These are phyloP conservation scores for Acholoe squamosa DNA, from an alignment of 2,888 invertebrate species.

Conservation along the genomic window DNA sequence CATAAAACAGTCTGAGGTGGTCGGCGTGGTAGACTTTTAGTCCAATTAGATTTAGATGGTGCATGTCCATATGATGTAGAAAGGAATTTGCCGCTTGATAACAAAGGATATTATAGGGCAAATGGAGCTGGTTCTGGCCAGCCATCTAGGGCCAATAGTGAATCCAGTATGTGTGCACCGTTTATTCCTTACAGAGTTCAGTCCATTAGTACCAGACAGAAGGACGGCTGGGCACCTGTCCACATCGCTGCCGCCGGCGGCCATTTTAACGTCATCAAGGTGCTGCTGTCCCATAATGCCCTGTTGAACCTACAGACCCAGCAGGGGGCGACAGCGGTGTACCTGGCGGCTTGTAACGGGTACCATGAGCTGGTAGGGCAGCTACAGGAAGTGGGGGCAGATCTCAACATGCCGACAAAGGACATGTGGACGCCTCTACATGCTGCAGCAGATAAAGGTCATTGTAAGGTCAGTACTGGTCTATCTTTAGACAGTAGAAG, in stretches of 20 bases:
- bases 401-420: conserved; percentile 63
- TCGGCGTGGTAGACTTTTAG: no score
- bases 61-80: no score
- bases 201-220: conserved; percentile 65
- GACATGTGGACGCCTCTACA: conserved; percentile 68
- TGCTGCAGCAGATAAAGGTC: conserved; percentile 65
- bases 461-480: background rate
- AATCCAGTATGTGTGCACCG: no score
- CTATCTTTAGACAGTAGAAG: no score
- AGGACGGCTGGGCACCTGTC: conserved; percentile 68
- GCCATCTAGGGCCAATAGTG: no score
- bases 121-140: no score
- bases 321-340: conserved; percentile 65
- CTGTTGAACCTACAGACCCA: conserved; percentile 66
- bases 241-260: conserved; percentile 67
- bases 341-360: conserved; percentile 67
- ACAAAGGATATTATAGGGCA: no score
- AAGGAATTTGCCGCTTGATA: no score
- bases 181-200: conserved; percentile 51
- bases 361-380: conserved; percentile 40
- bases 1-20: no score
- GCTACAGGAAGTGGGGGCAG: conserved; percentile 52
- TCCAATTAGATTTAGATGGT: no score
- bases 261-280: conserved; percentile 62
- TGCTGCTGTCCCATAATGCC: conserved; percentile 63